Conservation (phyloP, 2,888 invertebrate species). For the Phrixothrix hirtus region DNA sequence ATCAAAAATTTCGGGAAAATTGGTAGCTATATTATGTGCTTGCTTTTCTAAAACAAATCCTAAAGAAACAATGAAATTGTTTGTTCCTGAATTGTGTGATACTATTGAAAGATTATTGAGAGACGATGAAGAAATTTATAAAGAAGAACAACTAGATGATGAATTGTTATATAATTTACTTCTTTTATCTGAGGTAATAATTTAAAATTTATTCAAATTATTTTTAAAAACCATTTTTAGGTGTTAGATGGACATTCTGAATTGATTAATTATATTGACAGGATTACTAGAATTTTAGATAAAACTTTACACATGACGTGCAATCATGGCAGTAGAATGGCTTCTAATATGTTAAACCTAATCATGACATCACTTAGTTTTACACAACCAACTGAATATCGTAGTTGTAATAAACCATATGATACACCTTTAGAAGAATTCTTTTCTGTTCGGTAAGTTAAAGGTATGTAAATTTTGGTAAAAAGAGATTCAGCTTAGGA, state of each 20-base stretch:
- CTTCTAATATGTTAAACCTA: conserved; percentile 65
- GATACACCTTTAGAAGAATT: conserved; percentile 68
- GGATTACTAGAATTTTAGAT: conserved; percentile 69
- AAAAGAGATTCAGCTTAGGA: too few relatives aligned
- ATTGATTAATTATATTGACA: conserved; percentile 67
- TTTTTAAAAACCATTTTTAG: conserved; percentile 44
- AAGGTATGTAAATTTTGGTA: too few relatives aligned
- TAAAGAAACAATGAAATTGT: conserved; percentile 68
- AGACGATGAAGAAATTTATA: conserved; percentile 68
- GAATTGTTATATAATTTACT: conserved; percentile 78
- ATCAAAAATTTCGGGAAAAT: conserved; percentile 79
- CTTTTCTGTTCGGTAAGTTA: conserved; percentile 68
- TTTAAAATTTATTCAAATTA: conserved; percentile 5
- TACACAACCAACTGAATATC: conserved; percentile 65
- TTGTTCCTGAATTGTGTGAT: conserved; percentile 73
- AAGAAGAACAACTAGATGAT: conserved; percentile 77
- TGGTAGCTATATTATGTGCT: conserved; percentile 74
- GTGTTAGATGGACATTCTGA: conserved; percentile 68
- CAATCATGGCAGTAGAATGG: conserved; percentile 66
- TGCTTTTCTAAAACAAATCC: conserved; percentile 70
- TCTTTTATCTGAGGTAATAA: conserved; percentile 67
- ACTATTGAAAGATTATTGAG: conserved; percentile 64
- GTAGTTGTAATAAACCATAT: conserved; percentile 64
- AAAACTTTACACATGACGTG: conserved; percentile 70
- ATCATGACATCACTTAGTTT: conserved; percentile 64